Evolutionary conservation across 53 echinoderm and acorn worm genomes (phyloP).

Genomic region (Hippasteria phrygiana): DNA sequence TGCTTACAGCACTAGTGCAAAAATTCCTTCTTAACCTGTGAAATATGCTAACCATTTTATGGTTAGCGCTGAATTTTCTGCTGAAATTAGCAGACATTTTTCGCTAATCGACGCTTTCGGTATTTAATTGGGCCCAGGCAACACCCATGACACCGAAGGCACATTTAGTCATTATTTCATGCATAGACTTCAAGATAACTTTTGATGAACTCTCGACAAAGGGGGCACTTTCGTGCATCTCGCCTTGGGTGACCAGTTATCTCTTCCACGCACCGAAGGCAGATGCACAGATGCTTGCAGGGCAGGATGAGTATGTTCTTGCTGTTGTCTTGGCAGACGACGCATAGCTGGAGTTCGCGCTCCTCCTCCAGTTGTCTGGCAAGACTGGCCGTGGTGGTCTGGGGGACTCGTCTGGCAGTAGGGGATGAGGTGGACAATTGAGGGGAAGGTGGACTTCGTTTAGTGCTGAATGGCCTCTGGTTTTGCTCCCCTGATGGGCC

Average conservation of each 20-base stretch:
- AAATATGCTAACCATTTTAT: too few species aligned
- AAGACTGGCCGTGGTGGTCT: neutral
- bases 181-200: constrained; percentile 76
- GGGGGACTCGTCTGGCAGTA: neutral
- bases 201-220: constrained; percentile 76
- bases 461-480: neutral
- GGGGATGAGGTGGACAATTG: neutral
- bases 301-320: constrained; percentile 86
- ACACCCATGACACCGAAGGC: too few species aligned
- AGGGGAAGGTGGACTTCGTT: neutral
- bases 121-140: too few species aligned
- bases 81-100: too few species aligned
- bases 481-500: neutral
- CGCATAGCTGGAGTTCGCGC: constrained; percentile 79
- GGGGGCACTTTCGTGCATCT: constrained; percentile 69
- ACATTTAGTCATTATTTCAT: neutral
- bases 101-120: too few species aligned
- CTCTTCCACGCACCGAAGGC: constrained; percentile 75
- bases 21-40: too few species aligned
- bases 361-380: constrained; percentile 72
- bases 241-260: constrained; percentile 37
- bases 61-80: too few species aligned
- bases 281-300: constrained; percentile 90
- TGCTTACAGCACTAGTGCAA: too few species aligned
- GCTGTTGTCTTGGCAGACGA: constrained; percentile 86